These are phyloP conservation scores for Kobus ellipsiprymnus DNA, from an alignment of 2,113 vertebrate species.

Conservation along the genomic window DNA sequence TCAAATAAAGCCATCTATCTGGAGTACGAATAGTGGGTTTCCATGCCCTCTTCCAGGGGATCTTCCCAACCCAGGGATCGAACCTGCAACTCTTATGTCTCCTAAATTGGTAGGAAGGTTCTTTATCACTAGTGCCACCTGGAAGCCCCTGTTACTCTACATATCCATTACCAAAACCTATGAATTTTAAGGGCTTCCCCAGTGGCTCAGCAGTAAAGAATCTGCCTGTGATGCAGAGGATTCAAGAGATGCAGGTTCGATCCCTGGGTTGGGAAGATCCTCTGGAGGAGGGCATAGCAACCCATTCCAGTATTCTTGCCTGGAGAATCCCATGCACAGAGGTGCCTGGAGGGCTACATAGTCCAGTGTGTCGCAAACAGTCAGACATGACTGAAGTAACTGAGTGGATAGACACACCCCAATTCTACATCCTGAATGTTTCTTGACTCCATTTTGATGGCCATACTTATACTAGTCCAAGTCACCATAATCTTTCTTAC, in stretches of 20 bases:
- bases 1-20: background rate
- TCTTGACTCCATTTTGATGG: background rate
- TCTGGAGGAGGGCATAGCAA: background rate
- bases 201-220: background rate
- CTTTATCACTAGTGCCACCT: background rate
- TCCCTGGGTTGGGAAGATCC: background rate
- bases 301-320: background rate
- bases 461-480: background rate
- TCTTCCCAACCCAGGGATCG: background rate
- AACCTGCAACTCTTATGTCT: background rate
- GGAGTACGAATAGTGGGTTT: background rate
- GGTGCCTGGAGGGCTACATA: background rate
- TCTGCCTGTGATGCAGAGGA: background rate
- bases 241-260: background rate
- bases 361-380: background rate
- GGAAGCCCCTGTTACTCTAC: background rate
- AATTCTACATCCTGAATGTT: background rate
- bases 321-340: background rate
- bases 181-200: background rate
- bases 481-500: background rate
- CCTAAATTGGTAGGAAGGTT: background rate
- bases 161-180: background rate
- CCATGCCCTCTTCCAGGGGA: background rate
- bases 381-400: background rate
- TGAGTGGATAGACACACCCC: background rate